These are phyloP conservation scores for Drosophila gunungcola DNA, from an alignment of 1,140 invertebrate genomes.

Conservation along the genomic window DNA sequence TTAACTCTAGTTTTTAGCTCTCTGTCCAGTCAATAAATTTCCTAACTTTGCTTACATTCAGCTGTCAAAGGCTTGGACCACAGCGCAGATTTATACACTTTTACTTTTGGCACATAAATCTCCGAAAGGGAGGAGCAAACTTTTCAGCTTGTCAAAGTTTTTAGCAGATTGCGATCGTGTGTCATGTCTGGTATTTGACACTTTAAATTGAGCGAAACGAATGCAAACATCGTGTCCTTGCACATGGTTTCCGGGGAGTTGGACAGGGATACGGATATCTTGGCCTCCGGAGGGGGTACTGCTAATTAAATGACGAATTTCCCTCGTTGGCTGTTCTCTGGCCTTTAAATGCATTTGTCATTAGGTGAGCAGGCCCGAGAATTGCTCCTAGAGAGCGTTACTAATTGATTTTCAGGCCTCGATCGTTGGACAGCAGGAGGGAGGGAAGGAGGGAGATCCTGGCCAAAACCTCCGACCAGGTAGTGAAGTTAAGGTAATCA, in stretches of 20 bases:
- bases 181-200: conserved; percentile 73
- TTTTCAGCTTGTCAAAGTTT: conserved; percentile 40
- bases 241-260: conserved; percentile 4
- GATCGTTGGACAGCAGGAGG: conserved; percentile 43
- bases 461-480: conserved; percentile 39
- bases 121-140: conserved; percentile 23
- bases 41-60: conserved; percentile 48
- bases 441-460: conserved; percentile 31
- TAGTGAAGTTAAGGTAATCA: conserved; percentile 74
- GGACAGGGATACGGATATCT: conserved; percentile 12
- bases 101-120: conserved; percentile 69
- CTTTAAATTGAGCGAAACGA: conserved; percentile 72
- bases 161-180: conserved; percentile 64
- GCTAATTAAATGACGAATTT: conserved; percentile 70
- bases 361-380: conserved; percentile 44
- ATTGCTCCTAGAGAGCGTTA: conserved; percentile 56
- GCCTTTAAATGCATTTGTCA: conserved; percentile 68
- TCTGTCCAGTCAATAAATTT: conserved; percentile 41
- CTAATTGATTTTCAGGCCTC: conserved; percentile 79
- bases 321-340: conserved; percentile 31
- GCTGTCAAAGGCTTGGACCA: conserved; percentile 65
- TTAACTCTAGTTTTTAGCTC: conserved; percentile 9
- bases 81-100: conserved; percentile 72
- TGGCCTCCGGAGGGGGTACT: conserved; percentile 7
- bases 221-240: conserved; percentile 54